Evolutionary conservation across 2,797 vertebrate genomes (phyloP).

Genomic region (Prionace glauca): DNA sequence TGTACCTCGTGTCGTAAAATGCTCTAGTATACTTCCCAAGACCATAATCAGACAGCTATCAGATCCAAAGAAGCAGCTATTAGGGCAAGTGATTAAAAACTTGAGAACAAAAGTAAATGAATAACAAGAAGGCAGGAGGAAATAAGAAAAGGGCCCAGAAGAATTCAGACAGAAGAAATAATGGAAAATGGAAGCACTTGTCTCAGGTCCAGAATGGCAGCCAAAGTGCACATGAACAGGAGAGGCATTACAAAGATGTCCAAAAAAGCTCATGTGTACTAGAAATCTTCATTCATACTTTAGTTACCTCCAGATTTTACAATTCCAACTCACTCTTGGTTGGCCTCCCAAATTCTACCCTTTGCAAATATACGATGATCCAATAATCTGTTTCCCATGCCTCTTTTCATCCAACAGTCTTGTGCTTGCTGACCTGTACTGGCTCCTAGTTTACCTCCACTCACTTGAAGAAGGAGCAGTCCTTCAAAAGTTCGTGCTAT

Average conservation of each 20-base stretch:
- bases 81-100: background rate
- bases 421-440: background rate
- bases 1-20: too few relatives aligned
- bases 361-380: background rate
- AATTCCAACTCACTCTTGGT: background rate
- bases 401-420: background rate
- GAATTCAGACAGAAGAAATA: background rate
- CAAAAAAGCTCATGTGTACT: background rate
- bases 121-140: background rate
- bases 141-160: background rate
- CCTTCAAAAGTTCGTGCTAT: too few relatives aligned
- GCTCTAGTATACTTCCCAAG: too few relatives aligned
- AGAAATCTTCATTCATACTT: background rate
- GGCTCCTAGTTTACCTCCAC: background rate
- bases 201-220: background rate
- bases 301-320: background rate
- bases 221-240: background rate
- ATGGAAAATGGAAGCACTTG: too few relatives aligned
- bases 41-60: too few relatives aligned
- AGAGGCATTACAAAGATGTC: background rate
- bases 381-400: background rate
- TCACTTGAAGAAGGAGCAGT: too few relatives aligned
- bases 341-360: background rate
- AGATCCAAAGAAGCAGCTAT: background rate
- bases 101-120: background rate